Conservation (phyloP, 2,113 vertebrate species). For the Cyprinodon tularosa region DNA sequence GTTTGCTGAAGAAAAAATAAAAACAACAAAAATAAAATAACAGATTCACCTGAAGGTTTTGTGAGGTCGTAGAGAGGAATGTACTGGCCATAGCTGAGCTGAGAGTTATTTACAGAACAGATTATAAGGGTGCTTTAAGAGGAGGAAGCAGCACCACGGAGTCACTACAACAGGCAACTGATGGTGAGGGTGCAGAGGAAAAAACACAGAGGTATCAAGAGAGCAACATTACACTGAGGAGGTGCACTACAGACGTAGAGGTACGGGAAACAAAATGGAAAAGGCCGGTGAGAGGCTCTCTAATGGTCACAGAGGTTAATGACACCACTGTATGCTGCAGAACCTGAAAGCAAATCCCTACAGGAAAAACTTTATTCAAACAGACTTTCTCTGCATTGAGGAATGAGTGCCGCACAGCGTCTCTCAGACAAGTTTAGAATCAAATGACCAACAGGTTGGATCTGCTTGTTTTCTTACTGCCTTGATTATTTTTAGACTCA, state of each 20-base stretch:
- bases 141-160: slow-evolving; percentile 70
- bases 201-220: slow-evolving; percentile 76
- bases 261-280: slow-evolving; percentile 53
- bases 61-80: slow-evolving; percentile 76
- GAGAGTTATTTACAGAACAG: slow-evolving; percentile 79
- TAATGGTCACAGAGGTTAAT: slow-evolving; percentile 46
- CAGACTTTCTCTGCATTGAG: slow-evolving; percentile 22
- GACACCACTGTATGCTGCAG: slow-evolving; percentile 43
- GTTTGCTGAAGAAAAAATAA: slow-evolving; percentile 71
- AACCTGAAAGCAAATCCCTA: slow-evolving; percentile 43
- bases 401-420: slow-evolving; percentile 12
- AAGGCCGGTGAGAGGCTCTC: slow-evolving; percentile 56
- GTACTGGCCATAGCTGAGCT: slow-evolving; percentile 83
- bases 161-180: slow-evolving; percentile 84
- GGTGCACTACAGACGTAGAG: slow-evolving; percentile 67
- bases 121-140: slow-evolving; percentile 72
- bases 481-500: slow-evolving; percentile 22
- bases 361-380: slow-evolving; percentile 39
- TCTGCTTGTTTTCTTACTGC: slow-evolving; percentile 14
- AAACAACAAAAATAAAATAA: slow-evolving; percentile 19
- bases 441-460: slow-evolving; percentile 21
- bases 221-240: slow-evolving; percentile 75
- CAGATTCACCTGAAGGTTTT: slow-evolving; percentile 74
- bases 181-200: slow-evolving; percentile 79
- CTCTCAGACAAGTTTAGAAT: slow-evolving; percentile 16